These are phyloP conservation scores for Tiphia femorata DNA, from an alignment of 2,888 invertebrate species.

Conservation along the genomic window DNA sequence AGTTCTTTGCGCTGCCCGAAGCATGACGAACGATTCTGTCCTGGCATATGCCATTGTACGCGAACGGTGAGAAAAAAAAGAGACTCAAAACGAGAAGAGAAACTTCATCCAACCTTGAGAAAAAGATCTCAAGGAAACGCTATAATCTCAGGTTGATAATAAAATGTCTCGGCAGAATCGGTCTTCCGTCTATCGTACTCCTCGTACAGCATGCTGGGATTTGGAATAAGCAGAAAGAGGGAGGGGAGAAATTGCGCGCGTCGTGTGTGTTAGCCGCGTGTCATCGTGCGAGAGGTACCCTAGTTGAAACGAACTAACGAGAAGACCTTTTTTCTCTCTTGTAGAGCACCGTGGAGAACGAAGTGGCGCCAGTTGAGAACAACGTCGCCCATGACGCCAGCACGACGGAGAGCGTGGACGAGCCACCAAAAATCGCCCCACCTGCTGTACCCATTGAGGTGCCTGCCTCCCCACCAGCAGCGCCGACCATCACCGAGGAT, in stretches of 20 bases:
- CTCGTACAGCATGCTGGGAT: conserved; percentile 52
- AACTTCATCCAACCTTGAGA: background rate
- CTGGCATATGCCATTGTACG: conserved; percentile 23
- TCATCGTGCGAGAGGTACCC: conserved; percentile 12
- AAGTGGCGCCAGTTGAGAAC: conserved; percentile 56
- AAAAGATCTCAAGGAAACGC: background rate
- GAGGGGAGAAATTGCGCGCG: background rate
- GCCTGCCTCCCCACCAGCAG: conserved; percentile 51
- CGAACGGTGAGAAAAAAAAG: background rate
- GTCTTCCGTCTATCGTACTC: conserved; percentile 29
- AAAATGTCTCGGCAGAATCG: conserved; percentile 38
- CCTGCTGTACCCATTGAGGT: conserved; percentile 56
- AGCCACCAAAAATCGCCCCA: conserved; percentile 56
- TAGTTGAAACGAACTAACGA: background rate
- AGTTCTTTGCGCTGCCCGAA: conserved; percentile 46
- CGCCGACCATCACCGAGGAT: conserved; percentile 65
- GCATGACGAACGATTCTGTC: conserved; percentile 47
- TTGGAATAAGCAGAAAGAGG: conserved; percentile 25
- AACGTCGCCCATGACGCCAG: conserved; percentile 41
- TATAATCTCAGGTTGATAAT: background rate
- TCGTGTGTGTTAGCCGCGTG: background rate
- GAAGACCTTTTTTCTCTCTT: no score
- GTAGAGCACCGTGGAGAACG: conserved; percentile 57
- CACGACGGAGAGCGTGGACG: conserved; percentile 58
- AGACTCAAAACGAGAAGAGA: conserved; percentile 15